These are phyloP conservation scores for Aix galericulata DNA, from an alignment of 2,113 vertebrate genomes.

Conservation along the genomic window DNA sequence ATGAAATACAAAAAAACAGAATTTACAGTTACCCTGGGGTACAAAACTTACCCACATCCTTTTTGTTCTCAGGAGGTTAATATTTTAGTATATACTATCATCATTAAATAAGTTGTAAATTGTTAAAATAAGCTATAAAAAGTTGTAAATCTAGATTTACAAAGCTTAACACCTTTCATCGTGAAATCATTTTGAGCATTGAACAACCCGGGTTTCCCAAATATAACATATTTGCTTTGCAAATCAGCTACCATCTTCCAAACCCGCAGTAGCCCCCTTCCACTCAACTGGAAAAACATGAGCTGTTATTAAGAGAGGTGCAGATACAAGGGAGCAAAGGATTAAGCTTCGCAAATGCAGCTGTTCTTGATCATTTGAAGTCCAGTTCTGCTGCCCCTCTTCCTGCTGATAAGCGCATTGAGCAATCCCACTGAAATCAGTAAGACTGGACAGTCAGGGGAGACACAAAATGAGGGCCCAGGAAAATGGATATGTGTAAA, in stretches of 20 bases:
- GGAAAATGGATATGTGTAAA: not conserved
- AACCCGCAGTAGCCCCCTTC: not conserved
- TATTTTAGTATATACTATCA: not conserved
- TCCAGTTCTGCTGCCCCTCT: conserved; percentile 49
- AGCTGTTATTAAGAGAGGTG: conserved; percentile 42
- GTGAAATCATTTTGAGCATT: not conserved
- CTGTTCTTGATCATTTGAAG: conserved; percentile 39
- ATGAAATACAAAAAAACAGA: not conserved
- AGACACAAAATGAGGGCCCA: not conserved
- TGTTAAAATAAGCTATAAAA: not conserved
- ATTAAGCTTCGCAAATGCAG: conserved; percentile 45
- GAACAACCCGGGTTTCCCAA: not conserved
- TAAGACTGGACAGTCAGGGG: not conserved
- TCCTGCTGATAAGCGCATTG: conserved; percentile 10
- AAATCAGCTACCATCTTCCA: not conserved
- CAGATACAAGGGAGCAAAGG: conserved; percentile 44
- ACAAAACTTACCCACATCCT: conserved; percentile 21
- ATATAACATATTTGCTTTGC: not conserved
- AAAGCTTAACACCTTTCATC: not conserved
- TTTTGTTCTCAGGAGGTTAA: conserved; percentile 30
- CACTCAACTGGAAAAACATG: not conserved
- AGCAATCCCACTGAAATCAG: conserved; percentile 33
- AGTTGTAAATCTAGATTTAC: not conserved
- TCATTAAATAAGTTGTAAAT: not conserved
- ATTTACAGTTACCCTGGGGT: not conserved